Evolutionary conservation across 1,140 invertebrate genomes (phyloP).

Genomic region (Scylla paramamosain): DNA sequence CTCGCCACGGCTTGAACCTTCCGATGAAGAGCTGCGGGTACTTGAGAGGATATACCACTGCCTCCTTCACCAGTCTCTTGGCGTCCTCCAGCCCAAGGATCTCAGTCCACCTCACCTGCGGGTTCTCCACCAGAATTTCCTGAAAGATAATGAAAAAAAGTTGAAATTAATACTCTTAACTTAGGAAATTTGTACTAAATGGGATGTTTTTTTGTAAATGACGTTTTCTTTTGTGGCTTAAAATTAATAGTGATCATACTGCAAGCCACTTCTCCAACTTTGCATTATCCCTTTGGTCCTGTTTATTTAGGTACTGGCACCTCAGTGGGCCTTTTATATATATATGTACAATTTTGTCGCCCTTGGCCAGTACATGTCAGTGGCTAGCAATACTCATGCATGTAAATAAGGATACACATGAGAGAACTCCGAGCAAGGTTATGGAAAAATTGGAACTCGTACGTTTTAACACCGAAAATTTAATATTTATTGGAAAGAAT

Average conservation of each 20-base stretch:
- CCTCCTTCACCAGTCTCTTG: constrained; percentile 86
- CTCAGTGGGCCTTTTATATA: background rate
- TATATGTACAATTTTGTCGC: background rate
- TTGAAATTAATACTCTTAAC: background rate
- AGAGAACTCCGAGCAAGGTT: constrained; percentile 65
- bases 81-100: constrained; percentile 82
- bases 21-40: constrained; percentile 92
- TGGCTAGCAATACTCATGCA: background rate
- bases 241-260: too few species aligned
- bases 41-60: constrained; percentile 91
- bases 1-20: constrained; percentile 90
- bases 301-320: too few species aligned
- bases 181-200: background rate
- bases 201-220: too few species aligned
- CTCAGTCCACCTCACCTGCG: constrained; percentile 79
- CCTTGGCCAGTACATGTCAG: background rate
- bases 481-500: too few species aligned
- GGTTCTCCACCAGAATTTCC: constrained; percentile 76
- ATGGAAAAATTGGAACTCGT: too few species aligned
- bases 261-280: too few species aligned
- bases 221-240: too few species aligned
- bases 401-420: background rate
- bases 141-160: constrained; percentile 2
- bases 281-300: too few species aligned
- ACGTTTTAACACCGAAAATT: too few species aligned